Evolutionary conservation across 2,113 vertebrate species (phyloP).

Genomic region (Deroptyus accipitrinus): DNA sequence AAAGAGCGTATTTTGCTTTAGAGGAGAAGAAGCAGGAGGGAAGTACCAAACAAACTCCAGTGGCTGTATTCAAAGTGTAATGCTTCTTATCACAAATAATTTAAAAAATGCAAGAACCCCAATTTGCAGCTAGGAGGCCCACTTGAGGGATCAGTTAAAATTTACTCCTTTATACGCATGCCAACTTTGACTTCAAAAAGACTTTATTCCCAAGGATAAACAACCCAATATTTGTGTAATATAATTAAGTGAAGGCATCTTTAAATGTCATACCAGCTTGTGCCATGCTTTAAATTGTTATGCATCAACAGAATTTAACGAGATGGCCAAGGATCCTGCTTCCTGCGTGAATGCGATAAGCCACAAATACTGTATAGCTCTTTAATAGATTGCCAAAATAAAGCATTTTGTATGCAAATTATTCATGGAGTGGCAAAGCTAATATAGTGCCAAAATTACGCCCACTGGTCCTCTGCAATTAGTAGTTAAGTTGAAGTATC

Average conservation of each 20-base stretch:
- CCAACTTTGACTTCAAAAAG: slow-evolving; percentile 98
- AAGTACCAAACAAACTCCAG: slow-evolving; percentile 66
- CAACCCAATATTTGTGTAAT: slow-evolving; percentile 99
- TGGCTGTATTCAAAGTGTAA: slow-evolving; percentile 68
- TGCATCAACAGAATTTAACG: slow-evolving; percentile 99
- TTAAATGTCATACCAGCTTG: slow-evolving; percentile 99
- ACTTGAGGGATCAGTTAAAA: slow-evolving; percentile 82
- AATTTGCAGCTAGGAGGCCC: slow-evolving; percentile 77
- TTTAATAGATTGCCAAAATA: slow-evolving; percentile 99
- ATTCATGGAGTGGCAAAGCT: slow-evolving; percentile 98
- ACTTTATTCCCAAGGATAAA: slow-evolving; percentile 99
- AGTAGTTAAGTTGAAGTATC: slow-evolving; percentile 89
- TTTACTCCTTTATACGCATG: slow-evolving; percentile 89
- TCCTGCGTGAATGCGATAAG: slow-evolving; percentile 99
- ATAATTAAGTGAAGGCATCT: slow-evolving; percentile 99
- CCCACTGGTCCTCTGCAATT: slow-evolving; percentile 96
- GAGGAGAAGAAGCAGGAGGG: background rate
- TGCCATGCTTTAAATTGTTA: slow-evolving; percentile 99
- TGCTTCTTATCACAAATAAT: slow-evolving; percentile 75
- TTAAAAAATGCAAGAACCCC: slow-evolving; percentile 73
- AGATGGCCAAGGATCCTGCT: slow-evolving; percentile 99
- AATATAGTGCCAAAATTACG: slow-evolving; percentile 90
- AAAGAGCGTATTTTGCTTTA: slow-evolving; percentile 2
- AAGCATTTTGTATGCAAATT: slow-evolving; percentile 99
- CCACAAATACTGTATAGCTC: slow-evolving; percentile 97